Evolutionary conservation across 2,113 vertebrate species (phyloP), one percentile per base, ranked within the genome.

Genomic region (Polypterus senegalus): DNA sequence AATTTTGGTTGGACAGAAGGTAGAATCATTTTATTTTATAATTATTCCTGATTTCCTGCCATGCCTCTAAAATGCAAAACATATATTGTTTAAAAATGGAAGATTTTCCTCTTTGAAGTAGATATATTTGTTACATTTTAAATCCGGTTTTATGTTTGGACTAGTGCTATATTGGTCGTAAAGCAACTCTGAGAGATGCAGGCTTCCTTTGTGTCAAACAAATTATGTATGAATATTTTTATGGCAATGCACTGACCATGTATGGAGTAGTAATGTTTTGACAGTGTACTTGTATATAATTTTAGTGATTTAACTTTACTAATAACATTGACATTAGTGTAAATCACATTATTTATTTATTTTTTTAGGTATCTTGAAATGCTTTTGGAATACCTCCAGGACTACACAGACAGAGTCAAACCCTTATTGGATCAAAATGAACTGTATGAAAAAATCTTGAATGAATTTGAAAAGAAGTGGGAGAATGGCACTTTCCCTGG

Each of bases 401-500:
- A 95, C 67, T 99, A 99, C 80, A 94, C 93, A 2, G 94, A 98
- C 45, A 72, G 94, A 5, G 95, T 99, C 67, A 99, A 97, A 11
- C 96, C 96, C 0, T 78, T 99, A 3, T 81, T 93, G 73, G 95
- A 99, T 77, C 96, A 99, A 77, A 99, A 99, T 59, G 93, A 99
- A 56, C 90, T 97, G 3, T 98, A 94, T 56, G 91, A 91, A 54
- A 98, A 94, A 74, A 94, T 98, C 61, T 87, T 97, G 74, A 63
- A 3, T 0, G 95, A 99, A 3, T 97, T 99, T 83, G 95, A 98
- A 76, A 98, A 96, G 68, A 99, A 99, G 62, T 98, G 95, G 95
- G 96, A 99, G 0, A 92, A 83, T 0, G 95, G 96, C 0, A 89
- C 88, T 0, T 99, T 99, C 69, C 96, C 94, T 0, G 95, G 95